Evolutionary conservation across 2,797 vertebrate genomes (phyloP).

Genomic region (Spheniscus humboldti): DNA sequence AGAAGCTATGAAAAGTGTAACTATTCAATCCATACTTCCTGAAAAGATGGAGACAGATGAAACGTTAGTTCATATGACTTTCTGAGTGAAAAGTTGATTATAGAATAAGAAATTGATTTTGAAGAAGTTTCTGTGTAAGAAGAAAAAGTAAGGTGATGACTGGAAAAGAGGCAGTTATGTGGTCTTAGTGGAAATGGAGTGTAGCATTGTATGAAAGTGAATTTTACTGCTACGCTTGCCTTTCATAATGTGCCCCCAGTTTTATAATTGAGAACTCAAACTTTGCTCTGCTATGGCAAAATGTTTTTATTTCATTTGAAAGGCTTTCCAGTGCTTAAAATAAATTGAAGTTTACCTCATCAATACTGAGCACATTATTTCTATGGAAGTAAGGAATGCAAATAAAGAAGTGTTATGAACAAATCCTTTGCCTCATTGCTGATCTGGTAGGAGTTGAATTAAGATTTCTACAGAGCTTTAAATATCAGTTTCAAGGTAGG

Average conservation of each 20-base stretch:
- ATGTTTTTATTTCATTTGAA: background rate
- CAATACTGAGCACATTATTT: background rate
- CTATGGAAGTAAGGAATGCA: background rate
- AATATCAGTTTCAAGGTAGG: background rate
- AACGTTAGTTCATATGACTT: background rate
- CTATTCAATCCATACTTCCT: background rate
- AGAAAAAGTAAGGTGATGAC: background rate
- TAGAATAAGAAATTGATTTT: background rate
- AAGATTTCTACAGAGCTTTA: background rate
- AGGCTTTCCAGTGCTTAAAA: background rate
- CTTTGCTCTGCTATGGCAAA: background rate
- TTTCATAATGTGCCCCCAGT: background rate
- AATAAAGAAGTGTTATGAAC: background rate
- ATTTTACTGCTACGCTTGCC: background rate
- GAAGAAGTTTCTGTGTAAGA: background rate
- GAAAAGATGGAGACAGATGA: background rate
- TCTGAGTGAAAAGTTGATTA: background rate
- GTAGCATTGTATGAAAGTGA: background rate
- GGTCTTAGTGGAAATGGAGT: background rate
- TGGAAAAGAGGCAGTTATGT: background rate
- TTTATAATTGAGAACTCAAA: background rate
- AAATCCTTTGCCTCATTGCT: background rate
- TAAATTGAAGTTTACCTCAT: background rate
- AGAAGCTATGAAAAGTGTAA: background rate
- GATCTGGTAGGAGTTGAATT: background rate